Percentiles rank a stretch among this genome's conserved stretches.
These are phyloP conservation scores for Bergia puertoricense DNA, from an alignment of 92 coral and sea anemone genomes.

Conservation along the genomic window DNA sequence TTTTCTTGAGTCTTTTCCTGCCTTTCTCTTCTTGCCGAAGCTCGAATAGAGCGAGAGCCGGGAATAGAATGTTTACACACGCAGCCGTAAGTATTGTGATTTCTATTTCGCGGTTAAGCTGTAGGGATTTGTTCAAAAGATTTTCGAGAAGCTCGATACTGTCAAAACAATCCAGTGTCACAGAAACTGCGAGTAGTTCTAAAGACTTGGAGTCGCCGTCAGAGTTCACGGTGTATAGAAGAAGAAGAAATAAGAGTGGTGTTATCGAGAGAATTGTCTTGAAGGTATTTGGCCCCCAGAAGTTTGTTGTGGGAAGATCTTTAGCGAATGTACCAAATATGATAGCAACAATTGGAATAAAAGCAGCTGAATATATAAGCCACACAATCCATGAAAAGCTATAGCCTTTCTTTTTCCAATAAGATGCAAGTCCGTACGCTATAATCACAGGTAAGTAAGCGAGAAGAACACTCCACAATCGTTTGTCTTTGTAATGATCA, in stretches of 20 bases:
- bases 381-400: slow-evolving; percentile 42
- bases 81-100: slow-evolving; percentile 39
- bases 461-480: slow-evolving; percentile 14
- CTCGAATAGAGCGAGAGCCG: slow-evolving; percentile 40
- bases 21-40: slow-evolving; percentile 40
- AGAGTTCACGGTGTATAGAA: slow-evolving; percentile 41
- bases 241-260: slow-evolving; percentile 35
- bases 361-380: slow-evolving; percentile 24
- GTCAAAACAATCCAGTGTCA: slow-evolving; percentile 36
- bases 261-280: slow-evolving; percentile 35
- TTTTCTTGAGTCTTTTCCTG: slow-evolving; percentile 26
- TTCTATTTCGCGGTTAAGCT: slow-evolving; percentile 35
- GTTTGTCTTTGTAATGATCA: slow-evolving; percentile 1
- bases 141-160: slow-evolving; percentile 39
- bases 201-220: slow-evolving; percentile 30
- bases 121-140: slow-evolving; percentile 21
- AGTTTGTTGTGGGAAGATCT: slow-evolving; percentile 31
- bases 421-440: slow-evolving; percentile 16
- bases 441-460: slow-evolving; percentile 2
- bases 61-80: slow-evolving; percentile 36
- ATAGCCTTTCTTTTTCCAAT: slow-evolving; percentile 25
- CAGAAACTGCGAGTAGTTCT: slow-evolving; percentile 38
- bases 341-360: slow-evolving; percentile 22
- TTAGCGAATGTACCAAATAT: slow-evolving; percentile 39
- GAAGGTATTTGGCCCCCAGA: slow-evolving; percentile 39